Percentiles rank a stretch among this genome's conserved stretches.
These are phyloP conservation scores for Muricea muricata DNA, from an alignment of 92 coral and sea anemone species.

Conservation along the genomic window DNA sequence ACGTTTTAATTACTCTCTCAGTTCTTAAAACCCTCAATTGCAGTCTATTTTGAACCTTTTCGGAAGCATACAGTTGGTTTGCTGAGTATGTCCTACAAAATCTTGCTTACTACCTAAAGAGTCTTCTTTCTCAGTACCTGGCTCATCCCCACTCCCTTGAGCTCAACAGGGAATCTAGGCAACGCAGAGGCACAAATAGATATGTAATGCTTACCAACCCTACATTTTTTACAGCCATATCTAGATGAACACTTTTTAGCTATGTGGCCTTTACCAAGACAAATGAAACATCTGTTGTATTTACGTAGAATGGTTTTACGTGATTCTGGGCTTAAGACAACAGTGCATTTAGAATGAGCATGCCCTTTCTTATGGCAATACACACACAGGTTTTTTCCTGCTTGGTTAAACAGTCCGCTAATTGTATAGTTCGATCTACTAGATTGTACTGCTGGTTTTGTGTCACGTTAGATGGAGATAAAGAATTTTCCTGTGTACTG, in stretches of 20 bases:
- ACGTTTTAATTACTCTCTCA: slow-evolving; percentile 19
- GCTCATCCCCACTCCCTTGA: too few species aligned
- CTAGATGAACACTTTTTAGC: not conserved
- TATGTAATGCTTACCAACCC: not conserved
- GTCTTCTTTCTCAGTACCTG: too few species aligned
- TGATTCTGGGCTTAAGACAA: slow-evolving; percentile 1
- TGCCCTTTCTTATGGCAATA: not conserved
- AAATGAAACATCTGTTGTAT: not conserved
- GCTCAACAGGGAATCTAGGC: too few species aligned
- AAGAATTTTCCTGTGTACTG: not conserved
- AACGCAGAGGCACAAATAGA: too few species aligned
- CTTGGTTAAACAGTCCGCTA: not conserved
- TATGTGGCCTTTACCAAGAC: not conserved
- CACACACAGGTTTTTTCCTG: not conserved
- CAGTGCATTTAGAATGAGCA: not conserved
- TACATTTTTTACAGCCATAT: not conserved
- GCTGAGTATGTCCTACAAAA: too few species aligned
- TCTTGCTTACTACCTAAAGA: too few species aligned
- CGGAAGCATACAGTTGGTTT: not conserved
- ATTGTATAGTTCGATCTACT: not conserved
- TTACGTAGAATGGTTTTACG: not conserved
- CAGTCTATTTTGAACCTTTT: not conserved
- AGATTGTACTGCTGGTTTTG: too few species aligned
- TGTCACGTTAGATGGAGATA: not conserved
- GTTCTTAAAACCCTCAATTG: not conserved